Evolutionary conservation across 2,888 invertebrate species (phyloP), one percentile per base, ranked within the genome.

Genomic region (Oscheius sp.): DNA sequence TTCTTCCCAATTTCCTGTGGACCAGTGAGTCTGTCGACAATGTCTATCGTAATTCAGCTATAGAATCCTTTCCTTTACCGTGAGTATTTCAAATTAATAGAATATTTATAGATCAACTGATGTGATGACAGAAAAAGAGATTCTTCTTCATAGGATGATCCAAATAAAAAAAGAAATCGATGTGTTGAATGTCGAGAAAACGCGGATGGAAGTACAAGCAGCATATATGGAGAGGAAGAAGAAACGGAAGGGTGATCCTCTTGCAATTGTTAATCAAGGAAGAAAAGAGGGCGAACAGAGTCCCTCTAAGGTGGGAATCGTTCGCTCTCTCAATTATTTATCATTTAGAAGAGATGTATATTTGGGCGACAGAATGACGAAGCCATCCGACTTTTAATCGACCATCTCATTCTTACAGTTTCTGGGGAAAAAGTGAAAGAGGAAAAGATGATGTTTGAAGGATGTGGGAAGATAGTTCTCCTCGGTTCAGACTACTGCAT

Each of bases 41-140:
- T 17, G 32, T n/a, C 1, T 54, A 33, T 17, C 30, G 22, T 9
- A 54, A 54, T 17, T 17, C 32, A 20, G 33, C 54, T 12, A 54
- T 9, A 9, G 54, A 54, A 32, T 54, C 12, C 32, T 54, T 32
- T 24, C 33, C n/a, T 2, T 54, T 54, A 17, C 32, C 14, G 54
- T 54, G 24, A n/a, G 54, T 2, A 17, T 8, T 1, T 9, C 20
- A 0, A 17, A 6, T 51, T 51, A 30, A 51, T 9, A 3, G 22
- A 6, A n/a, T n/a, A 62, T 45, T 28, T 59, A 41, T 28, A 68
- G 74, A 51, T 30, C 68, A 44, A 70, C 72, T 9, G 47, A 36
- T 1, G 2, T 20, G 0, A 70, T 32, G 49, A 68, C 72, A 3
- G 72, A 72, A 3, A 74, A 74, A 24, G 74, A 74, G 20, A 9